Conservation (phyloP, 2,113 vertebrate genomes). For the Pimephales promelas region DNA sequence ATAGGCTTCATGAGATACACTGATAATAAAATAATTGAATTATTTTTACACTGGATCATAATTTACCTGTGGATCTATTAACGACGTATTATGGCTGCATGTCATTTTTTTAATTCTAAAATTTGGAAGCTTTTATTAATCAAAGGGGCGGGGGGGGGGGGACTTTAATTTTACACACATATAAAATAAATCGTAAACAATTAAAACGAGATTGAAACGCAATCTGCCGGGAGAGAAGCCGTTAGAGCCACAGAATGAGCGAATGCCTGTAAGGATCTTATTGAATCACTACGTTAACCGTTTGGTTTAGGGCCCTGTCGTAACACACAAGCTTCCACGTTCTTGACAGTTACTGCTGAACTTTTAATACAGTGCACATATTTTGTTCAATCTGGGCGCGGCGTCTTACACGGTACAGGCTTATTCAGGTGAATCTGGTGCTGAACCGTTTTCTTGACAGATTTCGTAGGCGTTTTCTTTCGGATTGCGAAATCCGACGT, state of each 20-base stretch:
- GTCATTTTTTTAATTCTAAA: background rate
- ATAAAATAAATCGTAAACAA: background rate
- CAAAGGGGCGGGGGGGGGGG: background rate
- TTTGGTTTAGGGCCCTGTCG: conserved; percentile 58
- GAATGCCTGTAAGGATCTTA: background rate
- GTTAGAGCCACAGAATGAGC: conserved; percentile 26
- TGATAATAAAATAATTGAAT: background rate
- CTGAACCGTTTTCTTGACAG: conserved; percentile 41
- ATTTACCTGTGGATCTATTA: conserved; percentile 45
- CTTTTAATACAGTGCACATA: background rate
- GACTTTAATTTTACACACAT: background rate
- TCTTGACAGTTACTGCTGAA: conserved; percentile 22
- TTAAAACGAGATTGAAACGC: background rate
- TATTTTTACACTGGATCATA: conserved; percentile 47
- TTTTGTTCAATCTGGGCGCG: conserved; percentile 44
- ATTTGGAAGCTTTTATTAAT: background rate
- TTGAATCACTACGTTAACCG: conserved; percentile 38
- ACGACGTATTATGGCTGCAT: background rate
- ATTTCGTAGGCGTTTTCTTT: conserved; percentile 47
- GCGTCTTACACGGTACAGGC: conserved; percentile 38
- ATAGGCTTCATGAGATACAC: background rate
- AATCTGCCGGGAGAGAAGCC: conserved; percentile 25
- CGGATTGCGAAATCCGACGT: conserved; percentile 28
- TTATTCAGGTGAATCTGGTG: conserved; percentile 56
- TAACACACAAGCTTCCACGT: conserved; percentile 31